Base-by-base conservation (phyloP, 2,888 invertebrate genomes). In the Epiblema foenella region DNA sequence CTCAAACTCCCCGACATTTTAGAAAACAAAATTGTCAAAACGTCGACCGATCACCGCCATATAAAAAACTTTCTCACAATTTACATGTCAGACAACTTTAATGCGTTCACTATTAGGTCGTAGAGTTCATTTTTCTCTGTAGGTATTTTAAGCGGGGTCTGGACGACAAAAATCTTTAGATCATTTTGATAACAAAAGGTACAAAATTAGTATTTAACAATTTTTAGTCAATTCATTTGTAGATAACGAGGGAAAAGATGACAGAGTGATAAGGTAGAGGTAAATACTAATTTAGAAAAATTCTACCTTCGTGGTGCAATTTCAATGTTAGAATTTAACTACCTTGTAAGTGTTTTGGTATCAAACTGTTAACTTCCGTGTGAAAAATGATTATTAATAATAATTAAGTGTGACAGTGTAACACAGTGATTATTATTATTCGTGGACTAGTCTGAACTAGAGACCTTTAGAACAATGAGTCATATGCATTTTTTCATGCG, bases 11-110 rank as follows among this genome's bases (percentile, higher is more conserved):
- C 84, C 89, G 91, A 89, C 91, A 90, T 89, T 89, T 90, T 81
- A 81, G 77, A 78, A 83, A 83, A 85, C 85, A 83, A 86, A 89
- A 91, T 90, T 91, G 91, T 91, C 91, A 91, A 91, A 89, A 89
- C 89, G 92, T 91, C 90, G 84, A 85, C 86, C 89, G 81, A 88
- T 90, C 90, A 87, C 81, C 52, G 42, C 15, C 24, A 33, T 29
- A 57, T 62, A 57, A 66, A 71, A 71, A 67, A 71, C 62, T 66
- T 67, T 67, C 56, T 62, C 56, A 57, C 66, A 62, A n/a, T 60
- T 46, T 18, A 0, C 29, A 54, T 33, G 5, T 18, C 9, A 7
- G 33, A 7, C 33, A 33, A 33, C 33, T 33, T n/a, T 33, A 20
- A 12, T 3, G 18, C 12, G 11, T 18, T 17, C 29, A 49, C 17